A percentile compares a stretch with the other conserved stretches of the same genome.
phyloP scores from a whole-genome alignment of 2,113 vertebrate species.

The Tetrax tetrax region DNA sequence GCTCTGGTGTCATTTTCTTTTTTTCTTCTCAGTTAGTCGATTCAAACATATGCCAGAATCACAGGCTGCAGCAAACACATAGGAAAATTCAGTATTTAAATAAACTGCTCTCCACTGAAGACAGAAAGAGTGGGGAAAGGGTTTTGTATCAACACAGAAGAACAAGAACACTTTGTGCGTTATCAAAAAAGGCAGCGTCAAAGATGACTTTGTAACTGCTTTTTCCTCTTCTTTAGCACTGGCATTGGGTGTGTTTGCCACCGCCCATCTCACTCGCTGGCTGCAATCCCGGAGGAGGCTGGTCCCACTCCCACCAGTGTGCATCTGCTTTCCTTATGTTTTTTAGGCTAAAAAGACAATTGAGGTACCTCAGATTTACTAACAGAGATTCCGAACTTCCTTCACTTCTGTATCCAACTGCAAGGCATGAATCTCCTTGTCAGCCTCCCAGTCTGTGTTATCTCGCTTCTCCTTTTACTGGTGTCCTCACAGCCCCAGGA shows the following conservation, averaged over 20 bases:
- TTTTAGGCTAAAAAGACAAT: neutral
- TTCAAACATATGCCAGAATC: neutral
- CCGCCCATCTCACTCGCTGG: too few relatives aligned
- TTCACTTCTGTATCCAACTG: neutral
- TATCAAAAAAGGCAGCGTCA: accelerated
- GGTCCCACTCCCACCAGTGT: neutral
- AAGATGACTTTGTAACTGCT: neutral
- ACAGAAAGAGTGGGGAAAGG: neutral
- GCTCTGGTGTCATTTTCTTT: conserved; percentile 27
- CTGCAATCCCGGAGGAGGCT: accelerated
- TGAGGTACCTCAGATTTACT: neutral
- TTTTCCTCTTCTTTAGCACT: neutral
- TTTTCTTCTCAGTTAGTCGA: conserved; percentile 38
- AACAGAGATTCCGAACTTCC: neutral
- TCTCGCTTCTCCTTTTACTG: accelerated
- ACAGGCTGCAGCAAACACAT: neutral
- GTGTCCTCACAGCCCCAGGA: neutral
- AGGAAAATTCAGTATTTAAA: neutral
- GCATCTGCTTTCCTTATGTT: accelerated
- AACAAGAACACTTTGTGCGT: accelerated
- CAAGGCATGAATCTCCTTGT: neutral
- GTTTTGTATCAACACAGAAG: neutral
- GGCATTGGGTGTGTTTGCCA: neutral
- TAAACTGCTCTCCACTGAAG: neutral
- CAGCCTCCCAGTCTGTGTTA: neutral